These are phyloP conservation scores for Mesodorylaimus sp. DNA, from an alignment of 2,888 invertebrate species.

Conservation along the genomic window DNA sequence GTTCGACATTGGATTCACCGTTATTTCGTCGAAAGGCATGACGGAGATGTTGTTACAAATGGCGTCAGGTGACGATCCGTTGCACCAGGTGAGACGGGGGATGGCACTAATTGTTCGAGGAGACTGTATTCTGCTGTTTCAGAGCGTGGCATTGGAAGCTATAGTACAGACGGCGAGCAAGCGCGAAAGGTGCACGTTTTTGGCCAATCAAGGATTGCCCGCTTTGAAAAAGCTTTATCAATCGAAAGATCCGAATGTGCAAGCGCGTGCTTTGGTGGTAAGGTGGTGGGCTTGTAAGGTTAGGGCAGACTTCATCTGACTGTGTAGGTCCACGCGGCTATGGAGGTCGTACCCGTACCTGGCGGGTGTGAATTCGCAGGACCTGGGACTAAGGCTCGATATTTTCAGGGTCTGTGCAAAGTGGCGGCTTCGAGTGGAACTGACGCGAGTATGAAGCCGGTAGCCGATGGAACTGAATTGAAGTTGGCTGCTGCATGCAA, in stretches of 20 bases:
- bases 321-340: not conserved
- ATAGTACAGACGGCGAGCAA: slow-evolving; percentile 89
- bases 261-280: slow-evolving; percentile 45
- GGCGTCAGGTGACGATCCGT: slow-evolving; percentile 72
- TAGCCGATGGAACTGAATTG: slow-evolving; percentile 78
- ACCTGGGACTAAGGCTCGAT: too few species aligned
- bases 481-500: slow-evolving; percentile 85
- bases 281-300: too few species aligned
- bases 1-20: slow-evolving; percentile 65
- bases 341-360: not conserved
- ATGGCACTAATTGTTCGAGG: slow-evolving; percentile 4
- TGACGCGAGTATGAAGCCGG: slow-evolving; percentile 78
- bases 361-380: too few species aligned
- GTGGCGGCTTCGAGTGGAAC: slow-evolving; percentile 74
- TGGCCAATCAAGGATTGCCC: slow-evolving; percentile 68
- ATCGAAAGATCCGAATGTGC: slow-evolving; percentile 68
- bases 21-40: slow-evolving; percentile 50
- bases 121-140: slow-evolving; percentile 24
- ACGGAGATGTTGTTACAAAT: slow-evolving; percentile 88
- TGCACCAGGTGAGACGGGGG: slow-evolving; percentile 44
- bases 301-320: slow-evolving; percentile 6
- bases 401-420: slow-evolving; percentile 78
- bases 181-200: slow-evolving; percentile 79
- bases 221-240: slow-evolving; percentile 82
- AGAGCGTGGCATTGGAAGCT: slow-evolving; percentile 86